Base-by-base conservation (phyloP, 2,888 invertebrate species). In the Apamea monoglypha region DNA sequence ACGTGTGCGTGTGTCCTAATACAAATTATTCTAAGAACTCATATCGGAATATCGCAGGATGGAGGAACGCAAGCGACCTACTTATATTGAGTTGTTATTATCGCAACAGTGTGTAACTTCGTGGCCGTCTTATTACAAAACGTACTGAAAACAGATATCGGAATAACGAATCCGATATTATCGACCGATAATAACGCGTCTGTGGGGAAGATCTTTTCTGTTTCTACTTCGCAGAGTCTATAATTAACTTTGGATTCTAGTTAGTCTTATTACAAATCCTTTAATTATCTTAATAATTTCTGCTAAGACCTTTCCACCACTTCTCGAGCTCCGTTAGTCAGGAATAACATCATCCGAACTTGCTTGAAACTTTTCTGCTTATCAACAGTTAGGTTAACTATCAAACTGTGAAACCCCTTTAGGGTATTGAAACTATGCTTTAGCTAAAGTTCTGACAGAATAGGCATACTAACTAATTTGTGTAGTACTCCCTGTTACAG, bases 401-500 rank as follows among this genome's bases (percentile, higher is more conserved):
- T 53, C 67, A 70, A 81, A 84, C 70, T 66, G 8, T 40, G 32
- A 67, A 74, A 74, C 71, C 76, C 74, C 84, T 78, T 66, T 25
- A 78, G 61, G 78, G 68, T n/a, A 74, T 67, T 56, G 16, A 32
- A 82, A 81, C 63, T 82, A 80, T 68, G 72, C 53, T 72, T 73
- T 29, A 32, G 50, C 56, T 21, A 47, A 82, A 84, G 78, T 87
- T 82, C 36, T 29, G 16, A n/a, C 29, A 88, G 94, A 94, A 94
- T 90, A 88, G 94, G 85, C 95, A 94, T 95, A 91, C 96, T 96
- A 95, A 96, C 94, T 94, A 89, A 96, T 92, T 87, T 94, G 90
- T 83, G 87, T 97, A 98, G 98, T 98, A 98, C 97, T 98, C 98
- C 91, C 97, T 98, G 97, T 98, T 99, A 95, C 99, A 99, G 98